phyloP scores from a whole-genome alignment of 2,797 vertebrate species.

The Chloroceryle inda region DNA sequence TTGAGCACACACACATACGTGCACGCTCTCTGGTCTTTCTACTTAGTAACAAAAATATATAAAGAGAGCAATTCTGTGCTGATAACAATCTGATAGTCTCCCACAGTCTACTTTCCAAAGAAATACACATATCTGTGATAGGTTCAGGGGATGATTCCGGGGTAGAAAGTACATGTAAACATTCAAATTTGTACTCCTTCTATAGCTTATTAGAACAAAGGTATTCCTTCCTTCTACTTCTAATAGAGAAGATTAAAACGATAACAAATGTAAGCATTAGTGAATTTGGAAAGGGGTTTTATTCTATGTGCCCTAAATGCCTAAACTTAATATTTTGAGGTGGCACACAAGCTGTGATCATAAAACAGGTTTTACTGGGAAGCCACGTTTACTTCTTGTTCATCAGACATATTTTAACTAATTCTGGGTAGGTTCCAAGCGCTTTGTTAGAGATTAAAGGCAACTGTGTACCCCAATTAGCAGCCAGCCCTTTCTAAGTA shows the following conservation, averaged over 20 bases:
- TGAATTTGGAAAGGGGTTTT: not conserved
- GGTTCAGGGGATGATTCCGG: not conserved
- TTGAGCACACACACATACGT: fast-evolving
- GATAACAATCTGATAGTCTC: not conserved
- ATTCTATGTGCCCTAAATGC: slow-evolving; percentile 35
- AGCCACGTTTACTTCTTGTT: slow-evolving; percentile 79
- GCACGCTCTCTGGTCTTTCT: not conserved
- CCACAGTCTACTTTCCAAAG: not conserved
- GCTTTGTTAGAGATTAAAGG: slow-evolving; percentile 81
- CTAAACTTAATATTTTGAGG: slow-evolving; percentile 73
- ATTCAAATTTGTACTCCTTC: not conserved
- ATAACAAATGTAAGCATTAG: not conserved
- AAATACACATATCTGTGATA: not conserved
- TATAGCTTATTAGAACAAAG: not conserved
- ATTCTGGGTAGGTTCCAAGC: slow-evolving; percentile 82
- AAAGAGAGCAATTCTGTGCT: not conserved
- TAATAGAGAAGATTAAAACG: not conserved
- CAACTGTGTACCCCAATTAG: slow-evolving; percentile 81
- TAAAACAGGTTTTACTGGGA: slow-evolving; percentile 78
- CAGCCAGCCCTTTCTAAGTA: slow-evolving; percentile 74
- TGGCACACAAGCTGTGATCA: slow-evolving; percentile 78
- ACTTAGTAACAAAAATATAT: not conserved
- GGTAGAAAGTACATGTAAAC: not conserved
- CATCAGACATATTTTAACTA: slow-evolving; percentile 82
- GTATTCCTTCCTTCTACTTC: not conserved